Conservation (phyloP, 2,797 vertebrate species). For the Sternotherus odoratus region DNA sequence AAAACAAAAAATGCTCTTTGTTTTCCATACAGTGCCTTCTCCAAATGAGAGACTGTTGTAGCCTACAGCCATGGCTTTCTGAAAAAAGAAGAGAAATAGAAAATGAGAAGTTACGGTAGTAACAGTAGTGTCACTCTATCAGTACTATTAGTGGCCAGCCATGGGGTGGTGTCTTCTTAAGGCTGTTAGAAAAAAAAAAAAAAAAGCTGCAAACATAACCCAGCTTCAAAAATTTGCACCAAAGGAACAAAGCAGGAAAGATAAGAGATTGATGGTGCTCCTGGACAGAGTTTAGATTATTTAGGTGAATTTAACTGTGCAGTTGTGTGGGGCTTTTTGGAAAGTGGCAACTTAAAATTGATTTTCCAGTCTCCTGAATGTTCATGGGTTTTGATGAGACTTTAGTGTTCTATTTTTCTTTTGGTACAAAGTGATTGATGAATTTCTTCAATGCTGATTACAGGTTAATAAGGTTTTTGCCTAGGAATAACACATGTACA, state of each 20-base stretch:
- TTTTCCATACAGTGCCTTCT: constrained; percentile 8
- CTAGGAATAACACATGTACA: neutral
- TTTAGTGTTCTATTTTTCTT: neutral
- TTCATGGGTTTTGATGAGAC: neutral
- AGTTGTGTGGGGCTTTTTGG: neutral
- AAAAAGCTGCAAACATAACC: neutral
- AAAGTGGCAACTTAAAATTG: neutral
- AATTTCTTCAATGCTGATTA: neutral
- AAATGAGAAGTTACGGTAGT: neutral
- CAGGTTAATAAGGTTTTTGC: neutral
- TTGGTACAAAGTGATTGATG: neutral
- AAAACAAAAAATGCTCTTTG: neutral
- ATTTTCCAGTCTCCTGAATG: neutral
- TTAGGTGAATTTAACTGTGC: neutral
- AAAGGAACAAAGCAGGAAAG: neutral
- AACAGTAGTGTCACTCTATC: neutral
- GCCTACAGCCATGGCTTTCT: neutral
- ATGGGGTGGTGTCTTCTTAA: neutral
- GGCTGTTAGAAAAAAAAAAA: neutral
- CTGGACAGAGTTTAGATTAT: neutral
- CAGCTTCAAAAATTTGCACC: neutral
- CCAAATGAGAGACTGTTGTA: neutral
- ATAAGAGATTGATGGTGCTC: neutral
- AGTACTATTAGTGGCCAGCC: neutral
- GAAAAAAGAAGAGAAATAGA: neutral